Conservation (phyloP, 1,140 invertebrate genomes). For the Sminthurides bifidus region DNA sequence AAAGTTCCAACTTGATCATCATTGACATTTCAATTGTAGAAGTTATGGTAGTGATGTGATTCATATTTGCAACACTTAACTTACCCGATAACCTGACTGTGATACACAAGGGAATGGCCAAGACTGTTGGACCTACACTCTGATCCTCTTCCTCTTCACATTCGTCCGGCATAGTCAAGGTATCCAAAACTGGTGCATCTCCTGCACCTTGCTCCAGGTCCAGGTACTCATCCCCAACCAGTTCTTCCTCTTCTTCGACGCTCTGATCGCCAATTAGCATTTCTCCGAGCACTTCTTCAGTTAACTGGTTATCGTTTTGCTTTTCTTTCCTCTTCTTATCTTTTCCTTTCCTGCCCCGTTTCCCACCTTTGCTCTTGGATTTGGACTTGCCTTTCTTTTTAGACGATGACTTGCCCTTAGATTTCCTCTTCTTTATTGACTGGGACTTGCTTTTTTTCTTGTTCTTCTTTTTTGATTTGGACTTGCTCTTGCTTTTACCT, state of each 20-base stretch:
- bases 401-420: background rate
- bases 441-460: background rate
- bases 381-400: too few relatives aligned
- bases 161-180: background rate
- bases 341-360: too few relatives aligned
- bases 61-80: background rate
- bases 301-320: background rate
- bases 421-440: background rate
- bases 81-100: constrained; percentile 7
- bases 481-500: background rate
- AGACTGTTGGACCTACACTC: background rate
- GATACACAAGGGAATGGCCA: constrained; percentile 9
- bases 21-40: background rate
- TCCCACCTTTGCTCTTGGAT: too few relatives aligned
- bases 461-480: background rate
- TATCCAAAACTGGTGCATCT: background rate
- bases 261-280: background rate
- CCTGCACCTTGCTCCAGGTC: background rate
- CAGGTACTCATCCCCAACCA: background rate
- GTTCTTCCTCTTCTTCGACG: background rate
- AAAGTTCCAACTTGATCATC: background rate
- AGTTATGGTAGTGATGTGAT: background rate
- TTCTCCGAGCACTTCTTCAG: background rate
- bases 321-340: constrained; percentile 3
- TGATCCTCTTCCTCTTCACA: background rate